Conservation (phyloP, 2,797 vertebrate species). For the Nannoperca obscura region DNA sequence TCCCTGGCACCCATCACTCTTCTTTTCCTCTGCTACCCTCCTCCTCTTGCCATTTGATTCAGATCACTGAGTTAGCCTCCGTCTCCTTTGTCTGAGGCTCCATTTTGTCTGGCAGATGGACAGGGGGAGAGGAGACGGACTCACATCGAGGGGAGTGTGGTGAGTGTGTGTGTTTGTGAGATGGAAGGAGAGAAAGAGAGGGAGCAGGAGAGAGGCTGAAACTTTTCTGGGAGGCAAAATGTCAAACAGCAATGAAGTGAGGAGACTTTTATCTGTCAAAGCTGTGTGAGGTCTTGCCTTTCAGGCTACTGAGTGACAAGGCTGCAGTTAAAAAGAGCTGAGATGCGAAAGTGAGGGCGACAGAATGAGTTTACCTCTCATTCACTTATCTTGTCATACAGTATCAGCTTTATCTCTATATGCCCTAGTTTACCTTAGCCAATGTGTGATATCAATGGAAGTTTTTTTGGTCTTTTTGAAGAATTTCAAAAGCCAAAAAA, state of each 20-base stretch:
- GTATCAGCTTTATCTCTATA: conserved; percentile 56
- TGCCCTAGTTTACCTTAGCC: conserved; percentile 61
- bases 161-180: conserved; percentile 40
- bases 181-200: conserved; percentile 49
- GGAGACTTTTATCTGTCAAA: conserved; percentile 80
- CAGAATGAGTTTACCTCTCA: conserved; percentile 80
- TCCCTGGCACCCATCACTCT: conserved; percentile 86
- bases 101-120: conserved; percentile 82
- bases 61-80: conserved; percentile 81
- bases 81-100: conserved; percentile 74
- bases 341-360: conserved; percentile 69
- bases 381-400: conserved; percentile 68
- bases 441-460: conserved; percentile 48
- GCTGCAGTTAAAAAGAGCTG: conserved; percentile 72
- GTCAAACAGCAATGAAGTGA: conserved; percentile 77
- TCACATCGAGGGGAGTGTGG: conserved; percentile 37
- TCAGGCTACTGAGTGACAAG: conserved; percentile 75
- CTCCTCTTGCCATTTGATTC: conserved; percentile 80
- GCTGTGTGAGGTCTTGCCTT: conserved; percentile 74
- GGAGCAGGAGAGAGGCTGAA: conserved; percentile 56
- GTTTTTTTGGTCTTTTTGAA: conserved; percentile 23
- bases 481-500: conserved; percentile 33
- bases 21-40: conserved; percentile 67
- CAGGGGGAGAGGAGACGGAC: conserved; percentile 69
- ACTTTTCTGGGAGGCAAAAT: conserved; percentile 78